Percentiles rank a stretch among this genome's conserved stretches.
Evolutionary conservation across 2,797 vertebrate species (phyloP).

Genomic region (Crenichthys baileyi): DNA sequence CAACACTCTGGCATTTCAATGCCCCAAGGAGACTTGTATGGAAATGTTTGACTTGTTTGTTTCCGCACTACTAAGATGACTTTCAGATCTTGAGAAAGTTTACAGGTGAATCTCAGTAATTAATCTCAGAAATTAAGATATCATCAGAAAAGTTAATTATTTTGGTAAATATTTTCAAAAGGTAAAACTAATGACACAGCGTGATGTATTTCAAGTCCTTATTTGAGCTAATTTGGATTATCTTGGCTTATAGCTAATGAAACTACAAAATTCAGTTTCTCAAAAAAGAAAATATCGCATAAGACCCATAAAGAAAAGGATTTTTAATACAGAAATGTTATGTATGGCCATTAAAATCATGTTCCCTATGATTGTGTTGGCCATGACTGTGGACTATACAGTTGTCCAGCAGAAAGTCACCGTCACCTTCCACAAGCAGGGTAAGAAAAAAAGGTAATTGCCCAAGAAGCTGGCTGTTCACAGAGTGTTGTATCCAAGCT

Average conservation of each 20-base stretch:
- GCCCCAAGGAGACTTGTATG: slow-evolving; percentile 54
- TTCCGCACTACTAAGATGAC: slow-evolving; percentile 3
- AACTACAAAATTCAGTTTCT: background rate
- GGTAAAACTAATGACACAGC: background rate
- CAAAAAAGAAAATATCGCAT: background rate
- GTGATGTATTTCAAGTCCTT: background rate
- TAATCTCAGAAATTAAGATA: background rate
- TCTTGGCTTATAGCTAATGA: background rate
- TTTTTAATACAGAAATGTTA: background rate
- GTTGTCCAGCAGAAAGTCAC: background rate
- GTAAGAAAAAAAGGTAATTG: background rate
- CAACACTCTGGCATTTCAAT: slow-evolving; percentile 63
- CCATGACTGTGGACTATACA: background rate
- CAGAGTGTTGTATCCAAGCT: background rate
- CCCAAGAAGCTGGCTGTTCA: background rate
- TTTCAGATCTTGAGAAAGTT: background rate
- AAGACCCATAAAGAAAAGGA: background rate
- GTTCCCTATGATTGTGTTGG: too few relatives aligned
- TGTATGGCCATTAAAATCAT: background rate
- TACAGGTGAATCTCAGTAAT: background rate
- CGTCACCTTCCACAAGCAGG: background rate
- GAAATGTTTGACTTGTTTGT: slow-evolving; percentile 25
- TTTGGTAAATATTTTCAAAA: background rate
- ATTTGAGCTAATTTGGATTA: background rate
- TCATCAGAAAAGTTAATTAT: background rate